These are phyloP conservation scores for Cisticola juncidis DNA, from an alignment of 2,113 vertebrate species.

Conservation along the genomic window DNA sequence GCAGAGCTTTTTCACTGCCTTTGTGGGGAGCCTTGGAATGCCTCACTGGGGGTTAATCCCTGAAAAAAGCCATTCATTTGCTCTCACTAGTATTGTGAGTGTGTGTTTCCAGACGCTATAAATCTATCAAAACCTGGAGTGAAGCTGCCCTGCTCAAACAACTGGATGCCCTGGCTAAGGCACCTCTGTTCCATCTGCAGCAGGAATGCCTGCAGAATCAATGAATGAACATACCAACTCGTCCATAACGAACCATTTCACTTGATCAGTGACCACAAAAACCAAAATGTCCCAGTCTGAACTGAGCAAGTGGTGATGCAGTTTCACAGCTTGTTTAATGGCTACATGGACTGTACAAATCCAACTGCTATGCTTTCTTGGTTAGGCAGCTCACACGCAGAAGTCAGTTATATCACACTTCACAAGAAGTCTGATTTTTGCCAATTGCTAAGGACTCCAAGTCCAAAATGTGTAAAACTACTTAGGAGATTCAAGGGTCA, in stretches of 20 bases:
- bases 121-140: background rate
- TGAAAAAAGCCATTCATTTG: background rate
- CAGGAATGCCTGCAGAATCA: background rate
- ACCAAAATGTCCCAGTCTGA: background rate
- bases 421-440: background rate
- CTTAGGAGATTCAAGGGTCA: background rate
- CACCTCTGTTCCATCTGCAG: background rate
- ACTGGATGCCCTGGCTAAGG: background rate
- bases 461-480: background rate
- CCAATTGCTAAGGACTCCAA: background rate
- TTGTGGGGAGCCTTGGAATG: background rate
- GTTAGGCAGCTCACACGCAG: background rate
- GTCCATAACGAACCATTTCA: background rate
- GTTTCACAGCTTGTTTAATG: background rate
- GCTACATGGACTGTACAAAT: fast-evolving
- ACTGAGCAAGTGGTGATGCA: fast-evolving
- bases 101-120: background rate
- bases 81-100: background rate
- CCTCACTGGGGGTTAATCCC: background rate
- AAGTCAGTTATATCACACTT: background rate
- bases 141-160: background rate
- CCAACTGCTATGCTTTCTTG: fast-evolving
- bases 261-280: background rate
- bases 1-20: background rate
- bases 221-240: background rate